Conservation (phyloP, 2,888 invertebrate species). For the Panzeria rudis region DNA sequence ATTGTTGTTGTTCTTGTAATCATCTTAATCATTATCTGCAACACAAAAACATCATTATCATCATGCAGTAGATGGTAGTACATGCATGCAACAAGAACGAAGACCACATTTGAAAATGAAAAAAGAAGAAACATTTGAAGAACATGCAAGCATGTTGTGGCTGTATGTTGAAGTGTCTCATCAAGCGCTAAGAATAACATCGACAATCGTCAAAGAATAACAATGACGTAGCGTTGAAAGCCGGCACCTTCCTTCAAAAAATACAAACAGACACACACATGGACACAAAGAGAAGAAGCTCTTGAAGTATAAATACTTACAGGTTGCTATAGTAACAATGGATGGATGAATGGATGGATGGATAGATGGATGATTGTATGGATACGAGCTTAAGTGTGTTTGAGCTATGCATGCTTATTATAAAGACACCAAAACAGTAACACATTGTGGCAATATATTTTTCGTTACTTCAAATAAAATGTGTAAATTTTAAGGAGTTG, state of each 20-base stretch:
- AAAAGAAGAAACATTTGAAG: slow-evolving; percentile 33
- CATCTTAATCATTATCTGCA: slow-evolving; percentile 43
- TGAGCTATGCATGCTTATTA: slow-evolving; percentile 63
- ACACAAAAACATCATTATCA: slow-evolving; percentile 41
- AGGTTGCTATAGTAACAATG: slow-evolving; percentile 42
- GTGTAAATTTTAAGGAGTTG: slow-evolving; percentile 67
- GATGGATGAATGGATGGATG: slow-evolving; percentile 14
- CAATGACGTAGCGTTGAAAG: slow-evolving; percentile 72
- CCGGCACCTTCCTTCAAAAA: slow-evolving; percentile 66
- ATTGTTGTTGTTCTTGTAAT: slow-evolving; percentile 1
- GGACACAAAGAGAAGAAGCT: slow-evolving; percentile 14
- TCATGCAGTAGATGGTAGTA: slow-evolving; percentile 13
- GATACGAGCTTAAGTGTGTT: background rate
- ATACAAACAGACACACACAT: slow-evolving; percentile 1
- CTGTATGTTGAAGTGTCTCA: slow-evolving; percentile 66
- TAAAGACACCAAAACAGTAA: slow-evolving; percentile 64
- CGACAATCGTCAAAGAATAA: slow-evolving; percentile 72
- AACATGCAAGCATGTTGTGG: slow-evolving; percentile 59
- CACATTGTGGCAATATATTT: slow-evolving; percentile 8
- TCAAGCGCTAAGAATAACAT: slow-evolving; percentile 73
- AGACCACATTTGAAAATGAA: slow-evolving; percentile 43
- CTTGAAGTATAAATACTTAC: slow-evolving; percentile 50
- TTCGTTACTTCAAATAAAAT: slow-evolving; percentile 53
- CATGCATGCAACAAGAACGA: slow-evolving; percentile 29
- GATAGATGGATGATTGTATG: slow-evolving; percentile 3